Conservation (phyloP, 2,797 vertebrate genomes). For the Poeciliopsis infans region DNA sequence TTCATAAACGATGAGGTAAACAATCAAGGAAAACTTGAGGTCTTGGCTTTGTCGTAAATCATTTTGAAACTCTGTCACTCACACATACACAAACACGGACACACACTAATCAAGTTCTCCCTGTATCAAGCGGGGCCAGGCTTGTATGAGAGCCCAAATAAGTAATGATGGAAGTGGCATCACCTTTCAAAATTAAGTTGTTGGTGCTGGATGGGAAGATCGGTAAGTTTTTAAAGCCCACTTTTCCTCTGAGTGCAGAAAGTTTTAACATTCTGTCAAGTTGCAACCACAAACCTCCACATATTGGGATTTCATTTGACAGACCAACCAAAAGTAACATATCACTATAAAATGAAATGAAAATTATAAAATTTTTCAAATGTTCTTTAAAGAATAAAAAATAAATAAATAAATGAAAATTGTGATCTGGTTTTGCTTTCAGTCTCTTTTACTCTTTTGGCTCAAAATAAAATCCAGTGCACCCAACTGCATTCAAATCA, state of each 20-base stretch:
- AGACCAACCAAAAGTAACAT: neutral
- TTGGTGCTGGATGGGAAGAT: neutral
- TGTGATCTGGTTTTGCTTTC: neutral
- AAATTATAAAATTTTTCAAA: neutral
- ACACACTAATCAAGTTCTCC: slow-evolving; percentile 36
- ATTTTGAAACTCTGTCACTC: slow-evolving; percentile 56
- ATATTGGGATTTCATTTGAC: neutral
- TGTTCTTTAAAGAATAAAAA: neutral
- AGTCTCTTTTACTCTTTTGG: neutral
- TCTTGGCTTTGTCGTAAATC: slow-evolving; percentile 63
- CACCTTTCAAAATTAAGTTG: slow-evolving; percentile 13
- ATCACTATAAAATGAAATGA: neutral
- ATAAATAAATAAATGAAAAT: neutral
- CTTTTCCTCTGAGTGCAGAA: neutral
- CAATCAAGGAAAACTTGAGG: slow-evolving; percentile 44
- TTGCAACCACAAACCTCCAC: neutral
- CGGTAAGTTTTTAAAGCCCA: neutral
- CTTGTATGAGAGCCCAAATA: slow-evolving; percentile 35
- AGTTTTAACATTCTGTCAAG: neutral
- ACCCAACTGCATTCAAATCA: neutral
- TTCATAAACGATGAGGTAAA: slow-evolving; percentile 50
- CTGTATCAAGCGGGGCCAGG: slow-evolving; percentile 36
- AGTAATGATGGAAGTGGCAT: slow-evolving; percentile 19
- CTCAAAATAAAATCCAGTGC: neutral
- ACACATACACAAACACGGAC: neutral